Evolutionary conservation across 1,140 invertebrate genomes (phyloP).

Genomic region (Plutomurus gul): DNA sequence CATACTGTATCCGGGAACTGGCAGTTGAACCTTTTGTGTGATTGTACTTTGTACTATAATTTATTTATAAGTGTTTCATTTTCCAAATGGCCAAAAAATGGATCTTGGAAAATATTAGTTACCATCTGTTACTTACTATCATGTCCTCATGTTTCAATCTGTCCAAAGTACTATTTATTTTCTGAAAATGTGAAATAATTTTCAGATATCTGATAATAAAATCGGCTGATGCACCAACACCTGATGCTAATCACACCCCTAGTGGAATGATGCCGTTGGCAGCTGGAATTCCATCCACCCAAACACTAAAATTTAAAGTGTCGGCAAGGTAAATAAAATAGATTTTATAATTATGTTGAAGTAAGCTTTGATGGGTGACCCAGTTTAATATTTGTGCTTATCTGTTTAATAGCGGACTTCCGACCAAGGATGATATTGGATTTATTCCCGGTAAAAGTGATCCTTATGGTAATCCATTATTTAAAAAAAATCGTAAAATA

Average conservation of each 20-base stretch:
- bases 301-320: slow-evolving; percentile 31
- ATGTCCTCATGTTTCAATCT: too few species aligned
- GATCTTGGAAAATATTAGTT: too few species aligned
- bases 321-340: slow-evolving; percentile 20
- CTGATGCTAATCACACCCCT: background rate
- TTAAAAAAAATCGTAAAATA: too few species aligned
- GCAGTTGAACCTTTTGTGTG: too few species aligned
- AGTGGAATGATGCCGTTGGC: slow-evolving; percentile 5
- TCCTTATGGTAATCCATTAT: slow-evolving; percentile 33
- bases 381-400: background rate
- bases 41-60: too few species aligned
- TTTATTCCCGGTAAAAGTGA: slow-evolving; percentile 38
- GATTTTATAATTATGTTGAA: background rate
- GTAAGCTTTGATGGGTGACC: background rate
- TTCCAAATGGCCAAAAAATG: too few species aligned
- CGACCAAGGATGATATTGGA: slow-evolving; percentile 39
- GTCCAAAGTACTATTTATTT: too few species aligned
- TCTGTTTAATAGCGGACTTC: background rate
- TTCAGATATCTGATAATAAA: background rate
- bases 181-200: too few species aligned
- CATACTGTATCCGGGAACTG: too few species aligned
- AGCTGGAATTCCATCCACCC: slow-evolving; percentile 23
- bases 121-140: too few species aligned
- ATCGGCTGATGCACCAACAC: background rate
- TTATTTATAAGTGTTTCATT: too few species aligned